phyloP scores from a whole-genome alignment of 2,113 vertebrate species.

The Lagopus leucura region DNA sequence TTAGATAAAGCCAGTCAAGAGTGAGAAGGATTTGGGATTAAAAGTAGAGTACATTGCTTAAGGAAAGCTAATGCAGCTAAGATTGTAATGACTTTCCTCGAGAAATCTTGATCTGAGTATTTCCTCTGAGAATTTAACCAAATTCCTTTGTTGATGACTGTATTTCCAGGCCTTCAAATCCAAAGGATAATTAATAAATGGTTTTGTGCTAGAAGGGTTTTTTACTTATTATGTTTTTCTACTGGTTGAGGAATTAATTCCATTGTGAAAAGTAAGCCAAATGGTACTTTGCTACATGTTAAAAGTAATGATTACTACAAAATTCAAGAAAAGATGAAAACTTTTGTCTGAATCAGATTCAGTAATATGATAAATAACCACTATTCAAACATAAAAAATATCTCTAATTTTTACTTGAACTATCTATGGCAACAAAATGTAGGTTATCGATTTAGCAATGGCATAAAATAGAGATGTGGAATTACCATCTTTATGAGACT shows the following conservation, averaged over 20 bases:
- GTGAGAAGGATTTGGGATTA: neutral
- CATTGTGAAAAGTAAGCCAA: neutral
- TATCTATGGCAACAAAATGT: neutral
- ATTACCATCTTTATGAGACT: constrained; percentile 10
- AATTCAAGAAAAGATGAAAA: neutral
- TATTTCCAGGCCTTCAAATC: neutral
- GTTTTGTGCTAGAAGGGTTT: neutral
- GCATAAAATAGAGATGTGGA: neutral
- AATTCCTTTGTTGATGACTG: neutral
- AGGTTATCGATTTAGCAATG: neutral
- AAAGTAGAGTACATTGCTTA: neutral
- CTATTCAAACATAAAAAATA: neutral
- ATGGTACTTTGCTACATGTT: neutral
- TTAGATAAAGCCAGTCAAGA: neutral
- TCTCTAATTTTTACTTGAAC: neutral
- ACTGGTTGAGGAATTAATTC: neutral
- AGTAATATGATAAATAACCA: neutral
- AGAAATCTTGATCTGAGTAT: neutral
- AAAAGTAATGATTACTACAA: neutral
- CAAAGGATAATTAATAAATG: neutral
- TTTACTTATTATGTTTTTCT: neutral
- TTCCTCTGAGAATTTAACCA: neutral
- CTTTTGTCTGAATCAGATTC: neutral
- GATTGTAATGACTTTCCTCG: neutral
- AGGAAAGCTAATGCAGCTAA: neutral